Conservation (phyloP, 2,888 invertebrate genomes). For the Caenorhabditis parvicauda region DNA sequence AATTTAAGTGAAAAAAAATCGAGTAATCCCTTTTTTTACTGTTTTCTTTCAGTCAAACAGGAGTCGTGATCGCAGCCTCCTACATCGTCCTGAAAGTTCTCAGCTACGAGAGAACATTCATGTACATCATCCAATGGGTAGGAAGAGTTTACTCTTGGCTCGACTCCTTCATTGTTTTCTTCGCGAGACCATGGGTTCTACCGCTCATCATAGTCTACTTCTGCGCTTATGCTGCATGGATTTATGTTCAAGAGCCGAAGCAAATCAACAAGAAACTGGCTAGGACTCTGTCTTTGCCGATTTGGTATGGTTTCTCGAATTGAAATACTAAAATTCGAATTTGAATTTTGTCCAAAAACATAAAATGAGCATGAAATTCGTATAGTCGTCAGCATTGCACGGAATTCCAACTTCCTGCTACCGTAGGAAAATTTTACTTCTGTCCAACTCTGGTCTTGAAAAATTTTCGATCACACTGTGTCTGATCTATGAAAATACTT, state of each 20-base stretch:
- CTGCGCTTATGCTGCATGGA: constrained; percentile 52
- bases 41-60: constrained; percentile 43
- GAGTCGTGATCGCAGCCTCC: constrained; percentile 37
- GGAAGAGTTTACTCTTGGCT: constrained; percentile 44
- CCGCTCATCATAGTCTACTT: constrained; percentile 50
- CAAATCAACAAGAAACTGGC: constrained; percentile 56
- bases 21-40: too few relatives aligned
- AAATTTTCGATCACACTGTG: too few relatives aligned
- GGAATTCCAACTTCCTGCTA: too few relatives aligned
- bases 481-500: too few relatives aligned
- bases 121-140: constrained; percentile 45
- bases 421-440: too few relatives aligned
- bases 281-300: constrained; percentile 55
- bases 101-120: constrained; percentile 54
- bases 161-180: constrained; percentile 48
- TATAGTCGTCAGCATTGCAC: too few relatives aligned
- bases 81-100: constrained; percentile 56
- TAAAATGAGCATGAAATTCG: background rate
- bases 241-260: constrained; percentile 53
- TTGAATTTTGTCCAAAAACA: background rate
- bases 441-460: background rate
- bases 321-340: background rate
- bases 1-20: constrained; percentile 3
- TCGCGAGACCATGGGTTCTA: constrained; percentile 52
- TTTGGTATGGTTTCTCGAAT: constrained; percentile 44